Evolutionary conservation across 1,140 invertebrate species (phyloP).

Genomic region (Ladona fulva): DNA sequence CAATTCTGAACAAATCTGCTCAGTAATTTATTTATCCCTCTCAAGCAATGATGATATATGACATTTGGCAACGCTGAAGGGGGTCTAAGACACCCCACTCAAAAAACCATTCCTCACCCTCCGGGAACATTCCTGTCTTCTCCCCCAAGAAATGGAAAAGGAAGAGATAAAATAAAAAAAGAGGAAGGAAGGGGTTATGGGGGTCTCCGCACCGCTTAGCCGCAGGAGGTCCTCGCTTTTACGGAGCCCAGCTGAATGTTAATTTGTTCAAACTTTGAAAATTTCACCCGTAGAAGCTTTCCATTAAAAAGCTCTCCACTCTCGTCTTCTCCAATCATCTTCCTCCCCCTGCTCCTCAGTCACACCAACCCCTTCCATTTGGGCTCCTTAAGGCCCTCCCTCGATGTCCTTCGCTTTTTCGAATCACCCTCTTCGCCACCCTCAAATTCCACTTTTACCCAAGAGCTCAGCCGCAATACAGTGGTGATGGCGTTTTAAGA

Average conservation of each 20-base stretch:
- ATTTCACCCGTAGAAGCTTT: constrained; percentile 9
- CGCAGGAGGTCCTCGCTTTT: not conserved
- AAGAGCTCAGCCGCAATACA: too few species aligned
- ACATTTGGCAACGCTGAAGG: too few species aligned
- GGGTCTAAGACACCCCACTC: too few species aligned
- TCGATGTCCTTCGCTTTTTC: not conserved
- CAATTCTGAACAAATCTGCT: too few species aligned
- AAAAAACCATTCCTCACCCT: too few species aligned
- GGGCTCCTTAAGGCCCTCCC: not conserved
- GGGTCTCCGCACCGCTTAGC: not conserved
- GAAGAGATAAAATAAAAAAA: not conserved
- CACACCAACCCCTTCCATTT: not conserved
- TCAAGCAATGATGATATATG: too few species aligned
- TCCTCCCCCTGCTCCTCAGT: not conserved
- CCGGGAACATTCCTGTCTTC: too few species aligned
- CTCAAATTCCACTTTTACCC: too few species aligned
- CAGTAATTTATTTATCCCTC: too few species aligned
- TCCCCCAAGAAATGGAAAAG: not conserved
- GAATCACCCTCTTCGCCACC: too few species aligned
- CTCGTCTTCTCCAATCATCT: not conserved
- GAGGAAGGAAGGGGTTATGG: not conserved
- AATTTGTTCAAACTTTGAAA: constrained; percentile 10
- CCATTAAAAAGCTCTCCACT: not conserved
- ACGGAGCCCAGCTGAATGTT: not conserved
- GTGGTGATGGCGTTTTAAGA: too few species aligned